A percentile compares a stretch with the other conserved stretches of the same genome.
Evolutionary conservation across 1,140 invertebrate species (phyloP).

Genomic region (Pseudomyrmex sp.): DNA sequence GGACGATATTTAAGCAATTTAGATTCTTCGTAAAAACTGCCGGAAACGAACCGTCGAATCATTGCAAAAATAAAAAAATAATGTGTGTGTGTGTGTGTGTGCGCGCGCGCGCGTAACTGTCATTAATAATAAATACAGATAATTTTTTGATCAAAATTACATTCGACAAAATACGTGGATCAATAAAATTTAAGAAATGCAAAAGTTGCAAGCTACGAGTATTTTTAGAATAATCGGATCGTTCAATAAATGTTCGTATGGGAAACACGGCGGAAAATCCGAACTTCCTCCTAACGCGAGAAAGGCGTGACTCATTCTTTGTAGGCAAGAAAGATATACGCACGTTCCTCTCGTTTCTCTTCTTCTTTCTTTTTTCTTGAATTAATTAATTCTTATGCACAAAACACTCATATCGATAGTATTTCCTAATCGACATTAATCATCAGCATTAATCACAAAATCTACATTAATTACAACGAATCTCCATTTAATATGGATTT

Average conservation of each 20-base stretch:
- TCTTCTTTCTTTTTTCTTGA: not conserved
- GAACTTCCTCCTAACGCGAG: constrained; percentile 34
- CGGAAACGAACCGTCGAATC: not conserved
- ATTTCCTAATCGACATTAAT: constrained; percentile 22
- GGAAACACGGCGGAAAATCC: not conserved
- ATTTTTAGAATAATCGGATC: not conserved
- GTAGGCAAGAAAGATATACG: constrained; percentile 28
- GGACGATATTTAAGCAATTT: not conserved
- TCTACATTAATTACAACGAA: not conserved
- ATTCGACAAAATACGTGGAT: not conserved
- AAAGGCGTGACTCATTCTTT: constrained; percentile 41
- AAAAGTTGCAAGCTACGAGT: not conserved
- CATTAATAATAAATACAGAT: no score
- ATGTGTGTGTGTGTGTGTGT: not conserved
- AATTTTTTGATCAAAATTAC: no score
- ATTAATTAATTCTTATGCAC: constrained; percentile 45
- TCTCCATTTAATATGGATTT: not conserved
- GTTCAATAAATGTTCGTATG: constrained; percentile 3
- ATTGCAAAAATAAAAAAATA: not conserved
- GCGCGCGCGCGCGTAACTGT: no score
- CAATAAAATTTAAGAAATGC: not conserved
- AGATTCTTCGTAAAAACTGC: constrained; percentile 6
- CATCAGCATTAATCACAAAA: constrained; percentile 4
- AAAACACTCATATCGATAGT: constrained; percentile 22
- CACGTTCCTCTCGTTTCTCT: not conserved